Evolutionary conservation across 2,113 vertebrate genomes (phyloP), one percentile per base, ranked within the genome.

Genomic region (Brachionichthys hirsutus): DNA sequence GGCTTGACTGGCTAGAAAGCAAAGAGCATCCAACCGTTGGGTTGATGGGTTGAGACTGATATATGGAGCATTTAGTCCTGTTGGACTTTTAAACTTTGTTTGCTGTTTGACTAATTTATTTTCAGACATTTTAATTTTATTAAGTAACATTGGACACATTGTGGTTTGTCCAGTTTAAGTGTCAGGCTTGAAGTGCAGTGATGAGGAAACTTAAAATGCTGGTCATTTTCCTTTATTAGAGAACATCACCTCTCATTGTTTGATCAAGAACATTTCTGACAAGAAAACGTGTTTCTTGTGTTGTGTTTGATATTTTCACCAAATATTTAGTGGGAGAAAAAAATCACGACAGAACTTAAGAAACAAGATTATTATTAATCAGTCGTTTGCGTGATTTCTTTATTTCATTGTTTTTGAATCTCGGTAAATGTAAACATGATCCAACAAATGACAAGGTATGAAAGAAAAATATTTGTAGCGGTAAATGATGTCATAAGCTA

Each of bases 1-100:
- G 94, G 80, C 98, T 98, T 77, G 97, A 99, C 71, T 99, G 97
- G 97, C 91, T 98, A 77, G 97, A 98, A 81, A 98, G 92, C 87
- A 99, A 99, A 91, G 97, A 99, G 91, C 96, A 99, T 84, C 91
- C 96, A 78, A 90, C 95, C 77, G 97, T 98, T 86, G 97, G 97
- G 87, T 92, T 99, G 93, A 91, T 99, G 93, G 95, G 97, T 88
- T 99, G 92, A 96, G 18, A 35, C 12, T 1, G 17, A 73, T 52
- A 9, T 34, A 14, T 12, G 12, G 12, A 13, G 7, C 22, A 24
- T 48, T 88, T 86, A 56, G 46, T 75, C 43, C 42, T 65, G 61
- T 81, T 76, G 56, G 78, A 73, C 60, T 68, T 67, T 55, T 61
- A 48, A 51, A 51, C 38, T 40, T 64, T 59, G 42, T 40, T 64